Evolutionary conservation across 2,113 vertebrate species (phyloP).

Genomic region (Copsychus sechellarum): DNA sequence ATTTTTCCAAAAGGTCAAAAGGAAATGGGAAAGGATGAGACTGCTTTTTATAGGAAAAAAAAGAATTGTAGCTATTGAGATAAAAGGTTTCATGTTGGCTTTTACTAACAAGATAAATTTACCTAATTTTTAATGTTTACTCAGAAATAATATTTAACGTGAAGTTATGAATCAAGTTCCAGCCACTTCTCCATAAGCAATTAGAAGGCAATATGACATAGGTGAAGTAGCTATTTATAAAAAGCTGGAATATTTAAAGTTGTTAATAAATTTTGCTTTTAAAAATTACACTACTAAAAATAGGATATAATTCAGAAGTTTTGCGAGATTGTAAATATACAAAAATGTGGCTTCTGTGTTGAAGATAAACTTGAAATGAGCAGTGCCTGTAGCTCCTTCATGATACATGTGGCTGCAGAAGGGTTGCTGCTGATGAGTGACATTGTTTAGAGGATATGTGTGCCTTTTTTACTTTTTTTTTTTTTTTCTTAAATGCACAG

Average conservation of each 20-base stretch:
- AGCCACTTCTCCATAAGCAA: background rate
- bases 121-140: background rate
- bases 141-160: background rate
- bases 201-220: background rate
- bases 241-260: background rate
- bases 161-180: background rate
- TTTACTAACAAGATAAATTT: background rate
- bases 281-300: background rate
- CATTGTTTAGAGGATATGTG: slow-evolving; percentile 56
- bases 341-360: background rate
- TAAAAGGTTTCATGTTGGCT: background rate
- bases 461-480: background rate
- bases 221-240: background rate
- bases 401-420: background rate
- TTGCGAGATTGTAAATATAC: background rate
- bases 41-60: slow-evolving; percentile 42
- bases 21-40: slow-evolving; percentile 59
- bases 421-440: slow-evolving; percentile 37
- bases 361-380: background rate
- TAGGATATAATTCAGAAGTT: background rate
- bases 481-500: background rate
- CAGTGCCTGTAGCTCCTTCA: background rate
- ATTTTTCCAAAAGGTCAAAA: slow-evolving; percentile 56
- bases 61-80: background rate
- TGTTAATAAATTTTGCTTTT: background rate